Evolutionary conservation across 2,113 vertebrate genomes (phyloP).

Genomic region (Cichladusa arquata): DNA sequence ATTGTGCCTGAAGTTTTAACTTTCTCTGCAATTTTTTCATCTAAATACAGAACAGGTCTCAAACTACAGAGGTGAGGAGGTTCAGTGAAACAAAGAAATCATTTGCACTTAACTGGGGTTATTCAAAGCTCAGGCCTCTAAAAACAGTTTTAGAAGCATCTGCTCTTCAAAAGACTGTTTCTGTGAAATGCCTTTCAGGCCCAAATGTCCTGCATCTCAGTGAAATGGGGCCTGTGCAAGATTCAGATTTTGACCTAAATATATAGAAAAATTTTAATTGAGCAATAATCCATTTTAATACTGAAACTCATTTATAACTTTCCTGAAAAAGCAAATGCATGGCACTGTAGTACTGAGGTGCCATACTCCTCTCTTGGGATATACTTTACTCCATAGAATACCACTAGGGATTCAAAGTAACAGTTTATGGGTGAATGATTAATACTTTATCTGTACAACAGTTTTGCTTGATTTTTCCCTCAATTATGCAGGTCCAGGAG

Average conservation of each 20-base stretch:
- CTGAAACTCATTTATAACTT: neutral
- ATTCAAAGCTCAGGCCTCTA: neutral
- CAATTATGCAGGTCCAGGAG: neutral
- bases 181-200: neutral
- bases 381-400: neutral
- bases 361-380: neutral
- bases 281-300: neutral
- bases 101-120: conserved; percentile 6
- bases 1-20: neutral
- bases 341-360: neutral
- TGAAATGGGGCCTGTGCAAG: neutral
- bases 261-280: neutral
- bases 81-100: conserved; percentile 23
- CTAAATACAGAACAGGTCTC: neutral
- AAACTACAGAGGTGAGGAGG: conserved; percentile 11
- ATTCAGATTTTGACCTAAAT: neutral
- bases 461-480: neutral
- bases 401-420: neutral
- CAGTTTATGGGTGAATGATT: neutral
- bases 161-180: neutral
- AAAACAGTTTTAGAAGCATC: neutral
- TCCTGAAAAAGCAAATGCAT: neutral
- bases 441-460: neutral
- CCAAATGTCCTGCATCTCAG: neutral
- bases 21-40: conserved; percentile 27